Evolutionary conservation across 2,888 invertebrate genomes (phyloP), one percentile per base, ranked within the genome.

Genomic region (Harmothoe impar): DNA sequence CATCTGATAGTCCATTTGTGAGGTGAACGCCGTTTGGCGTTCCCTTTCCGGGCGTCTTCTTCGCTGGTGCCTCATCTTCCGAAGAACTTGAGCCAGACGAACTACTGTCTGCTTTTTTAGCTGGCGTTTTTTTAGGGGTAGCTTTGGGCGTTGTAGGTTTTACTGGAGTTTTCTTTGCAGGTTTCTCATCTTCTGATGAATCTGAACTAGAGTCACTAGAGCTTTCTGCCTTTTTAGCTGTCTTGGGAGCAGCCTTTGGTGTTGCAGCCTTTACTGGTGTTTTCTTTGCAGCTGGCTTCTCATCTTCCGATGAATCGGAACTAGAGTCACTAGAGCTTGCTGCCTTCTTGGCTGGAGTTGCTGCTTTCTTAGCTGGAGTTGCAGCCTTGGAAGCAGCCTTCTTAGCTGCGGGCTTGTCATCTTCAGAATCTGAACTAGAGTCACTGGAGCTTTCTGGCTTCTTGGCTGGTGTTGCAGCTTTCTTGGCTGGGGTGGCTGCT

Each of bases 51-150:
- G 81, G 81, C 0, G 81, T 35, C 33, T 35, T 51, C 25, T 84
- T 84, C 54, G 1, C 29, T 23, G 43, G 33, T 31, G 52, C 52
- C 33, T 86, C 86, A 86, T 86, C 86, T 31, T 86, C 86, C 1
- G 86, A 81, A 5, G 86, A 86, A 86, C 86, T 86, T 15, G 86
- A 86, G 29, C 52, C 86, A n/a, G 86, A 86, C 0, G 86, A 86
- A 31, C 86, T 86, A 33, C 86, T 86, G n/a, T 86, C 54, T 31
- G 86, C 86, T 86, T 86, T 85, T 84, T 78, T 84, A n/a, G 35
- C 23, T 56, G 81, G 52, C 25, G 17, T 78, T 12, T 29, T 51
- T 33, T 81, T 81, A 35, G 81, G 81, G 31, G 81, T 35, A 25
- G 43, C 81, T 33, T 89, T 89, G 25, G 89, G 62, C 17, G 86